These are phyloP conservation scores for Himalopsyche tibetana DNA, from an alignment of 2,888 invertebrate species.

Conservation along the genomic window DNA sequence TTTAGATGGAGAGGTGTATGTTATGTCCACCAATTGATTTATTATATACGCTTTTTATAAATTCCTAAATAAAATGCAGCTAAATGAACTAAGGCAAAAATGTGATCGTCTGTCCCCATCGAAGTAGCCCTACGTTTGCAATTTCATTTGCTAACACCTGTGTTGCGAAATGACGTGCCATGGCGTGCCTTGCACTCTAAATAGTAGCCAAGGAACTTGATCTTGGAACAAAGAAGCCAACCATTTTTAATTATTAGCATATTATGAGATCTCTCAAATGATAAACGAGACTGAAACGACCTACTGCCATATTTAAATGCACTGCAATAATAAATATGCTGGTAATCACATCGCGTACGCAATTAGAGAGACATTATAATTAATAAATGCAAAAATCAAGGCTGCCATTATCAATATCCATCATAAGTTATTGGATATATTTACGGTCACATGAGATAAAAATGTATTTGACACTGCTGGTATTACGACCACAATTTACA, in stretches of 20 bases:
- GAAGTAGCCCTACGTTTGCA: neutral
- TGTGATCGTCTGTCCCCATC: too few species aligned
- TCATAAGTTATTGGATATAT: too few species aligned
- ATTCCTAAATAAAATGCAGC: too few species aligned
- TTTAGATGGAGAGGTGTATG: too few species aligned
- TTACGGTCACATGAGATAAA: too few species aligned
- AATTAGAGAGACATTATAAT: neutral
- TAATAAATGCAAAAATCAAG: slow-evolving; percentile 5
- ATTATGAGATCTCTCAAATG: slow-evolving; percentile 21
- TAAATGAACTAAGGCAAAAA: too few species aligned
- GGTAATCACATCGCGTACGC: neutral
- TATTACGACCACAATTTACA: too few species aligned
- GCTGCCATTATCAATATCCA: neutral
- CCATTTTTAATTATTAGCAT: slow-evolving; percentile 42
- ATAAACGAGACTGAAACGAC: slow-evolving; percentile 2
- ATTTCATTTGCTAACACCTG: slow-evolving; percentile 7
- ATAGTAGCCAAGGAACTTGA: neutral
- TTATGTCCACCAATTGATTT: too few species aligned
- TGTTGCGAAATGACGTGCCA: neutral
- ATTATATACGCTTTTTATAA: too few species aligned
- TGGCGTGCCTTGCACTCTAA: slow-evolving; percentile 8
- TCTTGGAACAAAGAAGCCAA: slow-evolving; percentile 42
- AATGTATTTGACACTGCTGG: too few species aligned
- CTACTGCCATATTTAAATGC: neutral
- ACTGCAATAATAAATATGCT: neutral